Conservation (phyloP, 2,888 invertebrate species). For the Brenthis ino region DNA sequence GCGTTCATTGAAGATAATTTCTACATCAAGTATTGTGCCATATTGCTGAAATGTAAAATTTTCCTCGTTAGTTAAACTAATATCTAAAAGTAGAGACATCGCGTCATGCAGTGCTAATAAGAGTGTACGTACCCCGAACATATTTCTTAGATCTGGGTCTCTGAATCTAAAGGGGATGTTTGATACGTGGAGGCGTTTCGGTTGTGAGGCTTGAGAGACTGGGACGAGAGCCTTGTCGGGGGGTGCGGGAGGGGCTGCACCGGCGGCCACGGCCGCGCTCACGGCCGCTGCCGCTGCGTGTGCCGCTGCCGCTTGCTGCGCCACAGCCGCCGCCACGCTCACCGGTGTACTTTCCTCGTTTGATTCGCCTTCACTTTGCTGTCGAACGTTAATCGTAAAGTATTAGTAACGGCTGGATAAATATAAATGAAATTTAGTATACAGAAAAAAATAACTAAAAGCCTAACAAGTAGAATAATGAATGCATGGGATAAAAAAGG, state of each 20-base stretch:
- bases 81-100: conserved; percentile 30
- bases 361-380: conserved; percentile 78
- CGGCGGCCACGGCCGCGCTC: conserved; percentile 59
- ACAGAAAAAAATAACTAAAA: too few relatives aligned
- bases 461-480: too few relatives aligned
- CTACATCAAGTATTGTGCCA: conserved; percentile 99
- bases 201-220: conserved; percentile 84
- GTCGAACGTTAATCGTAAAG: conserved; percentile 30
- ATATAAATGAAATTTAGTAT: too few relatives aligned
- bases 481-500: too few relatives aligned
- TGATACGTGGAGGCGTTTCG: conserved; percentile 98
- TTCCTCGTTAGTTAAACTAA: conserved; percentile 34
- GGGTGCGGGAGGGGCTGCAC: conserved; percentile 60
- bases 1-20: conserved; percentile 99
- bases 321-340: conserved; percentile 72
- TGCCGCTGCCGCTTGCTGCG: conserved; percentile 78
- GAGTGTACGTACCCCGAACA: conserved; percentile 95
- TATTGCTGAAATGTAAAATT: conserved; percentile 93
- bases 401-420: too few relatives aligned
- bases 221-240: conserved; percentile 80
- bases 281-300: conserved; percentile 71
- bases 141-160: conserved; percentile 98
- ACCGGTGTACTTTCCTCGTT: conserved; percentile 80
- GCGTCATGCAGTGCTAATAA: conserved; percentile 44
- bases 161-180: conserved; percentile 99